Percentiles rank a stretch among this genome's conserved stretches.
These are phyloP conservation scores for Pseudorectes ferrugineus DNA, from an alignment of 2,113 vertebrate genomes.

Conservation along the genomic window DNA sequence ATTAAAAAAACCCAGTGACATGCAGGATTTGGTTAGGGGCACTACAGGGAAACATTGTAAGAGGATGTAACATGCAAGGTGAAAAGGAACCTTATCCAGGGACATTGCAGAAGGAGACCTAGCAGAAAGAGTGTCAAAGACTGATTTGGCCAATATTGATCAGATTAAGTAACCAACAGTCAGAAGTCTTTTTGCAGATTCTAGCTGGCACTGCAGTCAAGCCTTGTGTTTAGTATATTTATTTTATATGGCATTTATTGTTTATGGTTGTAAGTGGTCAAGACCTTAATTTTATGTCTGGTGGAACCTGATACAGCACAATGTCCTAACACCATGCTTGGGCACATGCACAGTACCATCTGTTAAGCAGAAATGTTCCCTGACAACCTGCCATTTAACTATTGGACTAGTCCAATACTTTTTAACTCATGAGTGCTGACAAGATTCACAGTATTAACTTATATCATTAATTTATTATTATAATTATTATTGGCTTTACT, in stretches of 20 bases:
- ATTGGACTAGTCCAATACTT: neutral
- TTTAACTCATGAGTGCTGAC: neutral
- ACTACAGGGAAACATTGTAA: neutral
- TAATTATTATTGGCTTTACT: neutral
- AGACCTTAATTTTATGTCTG: constrained; percentile 3
- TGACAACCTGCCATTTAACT: constrained; percentile 25
- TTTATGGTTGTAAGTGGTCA: constrained; percentile 22
- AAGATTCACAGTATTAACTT: neutral
- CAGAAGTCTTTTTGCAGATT: neutral
- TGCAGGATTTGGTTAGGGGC: neutral
- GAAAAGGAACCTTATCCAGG: neutral
- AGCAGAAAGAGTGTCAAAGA: neutral
- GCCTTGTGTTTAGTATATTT: neutral
- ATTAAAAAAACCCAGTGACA: neutral
- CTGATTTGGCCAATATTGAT: neutral
- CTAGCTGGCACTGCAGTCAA: neutral
- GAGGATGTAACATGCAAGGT: neutral
- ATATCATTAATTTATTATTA: neutral
- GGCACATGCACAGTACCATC: neutral
- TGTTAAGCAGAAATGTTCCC: constrained; percentile 31
- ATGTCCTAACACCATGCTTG: neutral
- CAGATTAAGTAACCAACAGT: neutral
- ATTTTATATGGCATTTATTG: neutral
- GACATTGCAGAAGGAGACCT: neutral
- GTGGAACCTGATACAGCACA: neutral